phyloP scores from a whole-genome alignment of 64 coral and sea anemone genomes.

The Astreopora myriophthalma region DNA sequence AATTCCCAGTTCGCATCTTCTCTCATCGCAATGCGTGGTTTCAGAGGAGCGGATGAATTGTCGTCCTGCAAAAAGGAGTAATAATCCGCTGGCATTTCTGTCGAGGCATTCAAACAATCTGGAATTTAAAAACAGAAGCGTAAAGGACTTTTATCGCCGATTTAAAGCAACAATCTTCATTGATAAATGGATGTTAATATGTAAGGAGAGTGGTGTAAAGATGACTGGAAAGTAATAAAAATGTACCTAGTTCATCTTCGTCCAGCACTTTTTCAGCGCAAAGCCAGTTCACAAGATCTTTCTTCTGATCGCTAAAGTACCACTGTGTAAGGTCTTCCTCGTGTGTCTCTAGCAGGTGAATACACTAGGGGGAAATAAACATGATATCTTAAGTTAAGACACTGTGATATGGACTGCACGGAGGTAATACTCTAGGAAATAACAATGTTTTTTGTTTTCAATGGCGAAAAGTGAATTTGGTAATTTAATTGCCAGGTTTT shows the following conservation, averaged over 20 bases:
- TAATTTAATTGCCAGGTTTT: no score
- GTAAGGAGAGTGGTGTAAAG: not conserved
- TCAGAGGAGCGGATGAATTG: not conserved
- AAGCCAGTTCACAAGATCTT: constrained; percentile 71
- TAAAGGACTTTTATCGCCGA: no score
- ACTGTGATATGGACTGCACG: no score
- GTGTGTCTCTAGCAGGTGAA: constrained; percentile 76
- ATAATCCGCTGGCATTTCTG: constrained; percentile 51
- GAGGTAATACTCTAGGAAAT: not conserved
- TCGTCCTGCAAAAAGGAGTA: constrained; percentile 22
- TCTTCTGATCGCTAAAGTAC: constrained; percentile 79
- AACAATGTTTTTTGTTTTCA: not conserved
- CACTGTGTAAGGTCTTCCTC: constrained; percentile 78
- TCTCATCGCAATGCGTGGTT: not conserved
- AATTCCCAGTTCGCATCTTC: constrained; percentile 14
- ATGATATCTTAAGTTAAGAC: not conserved
- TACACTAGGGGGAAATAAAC: constrained; percentile 66
- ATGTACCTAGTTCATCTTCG: constrained; percentile 56
- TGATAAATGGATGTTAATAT: not conserved
- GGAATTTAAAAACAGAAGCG: not conserved
- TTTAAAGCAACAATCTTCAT: no score
- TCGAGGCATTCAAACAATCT: constrained; percentile 61
- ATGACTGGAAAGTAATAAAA: not conserved
- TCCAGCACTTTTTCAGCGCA: constrained; percentile 71
- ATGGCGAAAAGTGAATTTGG: no score